These are phyloP conservation scores for Callosobruchus maculatus DNA, from an alignment of 2,888 invertebrate genomes.

Conservation along the genomic window DNA sequence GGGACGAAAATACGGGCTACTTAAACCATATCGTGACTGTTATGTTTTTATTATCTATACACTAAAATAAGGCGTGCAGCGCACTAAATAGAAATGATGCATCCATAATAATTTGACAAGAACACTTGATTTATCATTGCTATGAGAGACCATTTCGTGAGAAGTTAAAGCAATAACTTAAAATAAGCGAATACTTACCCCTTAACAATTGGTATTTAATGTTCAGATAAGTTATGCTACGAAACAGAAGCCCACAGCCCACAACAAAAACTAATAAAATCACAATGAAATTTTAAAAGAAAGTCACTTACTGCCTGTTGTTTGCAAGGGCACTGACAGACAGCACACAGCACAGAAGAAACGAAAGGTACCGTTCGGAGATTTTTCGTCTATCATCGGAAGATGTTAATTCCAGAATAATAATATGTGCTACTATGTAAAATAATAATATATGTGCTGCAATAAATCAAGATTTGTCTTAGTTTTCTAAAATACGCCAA, in stretches of 20 bases:
- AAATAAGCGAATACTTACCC: slow-evolving; percentile 16
- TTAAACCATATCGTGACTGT: background rate
- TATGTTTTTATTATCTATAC: background rate
- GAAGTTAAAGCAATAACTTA: slow-evolving; percentile 7
- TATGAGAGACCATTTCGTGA: slow-evolving; percentile 5
- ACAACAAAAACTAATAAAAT: slow-evolving; percentile 11
- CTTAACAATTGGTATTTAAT: background rate
- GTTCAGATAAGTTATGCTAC: background rate
- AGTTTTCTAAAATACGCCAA: too few relatives aligned
- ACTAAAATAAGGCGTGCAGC: background rate
- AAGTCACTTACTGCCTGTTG: slow-evolving; percentile 54
- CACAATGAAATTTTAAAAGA: slow-evolving; percentile 29
- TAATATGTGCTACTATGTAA: background rate
- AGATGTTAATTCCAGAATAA: background rate
- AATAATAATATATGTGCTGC: too few relatives aligned
- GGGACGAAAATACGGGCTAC: background rate
- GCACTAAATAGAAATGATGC: slow-evolving; percentile 18
- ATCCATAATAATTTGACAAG: slow-evolving; percentile 7
- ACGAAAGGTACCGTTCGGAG: slow-evolving; percentile 13
- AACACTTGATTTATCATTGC: background rate
- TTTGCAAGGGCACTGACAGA: slow-evolving; percentile 46
- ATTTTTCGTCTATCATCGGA: slow-evolving; percentile 17
- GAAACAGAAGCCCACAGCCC: slow-evolving; percentile 1
- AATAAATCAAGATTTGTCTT: too few relatives aligned
- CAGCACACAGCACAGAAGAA: slow-evolving; percentile 23